Conservation (phyloP, 2,888 invertebrate species). For the Chloroclysta siterata region DNA sequence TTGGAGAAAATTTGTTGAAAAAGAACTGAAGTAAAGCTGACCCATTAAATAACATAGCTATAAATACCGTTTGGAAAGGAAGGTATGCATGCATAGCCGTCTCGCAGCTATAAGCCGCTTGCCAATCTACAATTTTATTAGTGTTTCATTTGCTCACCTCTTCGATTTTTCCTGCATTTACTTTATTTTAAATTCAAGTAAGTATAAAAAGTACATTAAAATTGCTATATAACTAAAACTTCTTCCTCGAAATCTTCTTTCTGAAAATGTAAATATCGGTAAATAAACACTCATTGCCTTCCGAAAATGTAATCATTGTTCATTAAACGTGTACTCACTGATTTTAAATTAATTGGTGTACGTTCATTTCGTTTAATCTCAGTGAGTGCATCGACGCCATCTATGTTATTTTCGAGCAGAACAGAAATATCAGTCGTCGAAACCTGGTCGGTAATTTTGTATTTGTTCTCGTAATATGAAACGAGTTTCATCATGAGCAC, state of each 20-base stretch:
- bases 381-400: slow-evolving; percentile 17
- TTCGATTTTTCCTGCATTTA: slow-evolving; percentile 10
- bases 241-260: slow-evolving; percentile 29
- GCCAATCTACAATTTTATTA: slow-evolving; percentile 20
- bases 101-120: slow-evolving; percentile 17
- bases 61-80: slow-evolving; percentile 30
- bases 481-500: slow-evolving; percentile 70
- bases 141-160: slow-evolving; percentile 21
- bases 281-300: background rate
- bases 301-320: background rate
- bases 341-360: slow-evolving; percentile 20
- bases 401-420: slow-evolving; percentile 36
- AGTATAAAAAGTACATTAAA: slow-evolving; percentile 16
- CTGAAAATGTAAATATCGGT: slow-evolving; percentile 25
- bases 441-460: slow-evolving; percentile 51
- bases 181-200: slow-evolving; percentile 7
- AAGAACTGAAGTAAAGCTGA: slow-evolving; percentile 26
- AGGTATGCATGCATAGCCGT: slow-evolving; percentile 16
- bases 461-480: slow-evolving; percentile 70
- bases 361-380: slow-evolving; percentile 25
- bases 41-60: slow-evolving; percentile 23
- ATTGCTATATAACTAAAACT: slow-evolving; percentile 40
- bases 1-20: slow-evolving; percentile 61
- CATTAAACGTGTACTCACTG: slow-evolving; percentile 22
- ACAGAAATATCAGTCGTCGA: slow-evolving; percentile 21